Conservation (phyloP, 2,888 invertebrate species). For the Congeria kusceri region DNA sequence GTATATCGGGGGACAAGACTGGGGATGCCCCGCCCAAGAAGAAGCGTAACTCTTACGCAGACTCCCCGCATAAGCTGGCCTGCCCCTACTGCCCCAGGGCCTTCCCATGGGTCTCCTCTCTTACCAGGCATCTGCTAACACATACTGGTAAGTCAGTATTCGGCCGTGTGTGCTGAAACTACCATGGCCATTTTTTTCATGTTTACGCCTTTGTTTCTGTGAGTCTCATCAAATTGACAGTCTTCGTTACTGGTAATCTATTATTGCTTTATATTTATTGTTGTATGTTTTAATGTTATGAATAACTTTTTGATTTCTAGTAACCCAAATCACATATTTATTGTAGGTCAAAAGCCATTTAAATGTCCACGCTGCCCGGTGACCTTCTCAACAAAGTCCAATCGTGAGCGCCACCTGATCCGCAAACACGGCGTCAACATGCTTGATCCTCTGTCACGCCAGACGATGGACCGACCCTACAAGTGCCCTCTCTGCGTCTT, state of each 20-base stretch:
- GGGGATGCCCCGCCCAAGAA: slow-evolving; percentile 86
- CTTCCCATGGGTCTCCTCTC: slow-evolving; percentile 98
- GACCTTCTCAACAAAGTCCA: slow-evolving; percentile 98
- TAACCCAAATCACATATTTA: neutral
- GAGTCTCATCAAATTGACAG: too few species aligned
- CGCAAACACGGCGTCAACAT: slow-evolving; percentile 91
- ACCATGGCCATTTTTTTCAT: too few species aligned
- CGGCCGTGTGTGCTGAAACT: too few species aligned
- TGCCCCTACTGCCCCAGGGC: slow-evolving; percentile 96
- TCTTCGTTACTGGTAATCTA: too few species aligned
- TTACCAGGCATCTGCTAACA: slow-evolving; percentile 96
- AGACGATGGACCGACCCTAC: slow-evolving; percentile 83
- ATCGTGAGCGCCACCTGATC: slow-evolving; percentile 96
- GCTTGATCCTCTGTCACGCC: slow-evolving; percentile 88
- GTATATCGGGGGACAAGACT: slow-evolving; percentile 25
- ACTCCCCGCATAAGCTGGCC: slow-evolving; percentile 96
- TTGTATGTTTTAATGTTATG: neutral
- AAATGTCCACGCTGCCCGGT: slow-evolving; percentile 97
- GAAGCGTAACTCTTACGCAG: slow-evolving; percentile 97
- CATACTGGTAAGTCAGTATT: slow-evolving; percentile 89
- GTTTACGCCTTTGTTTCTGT: too few species aligned
- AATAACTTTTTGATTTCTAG: too few species aligned
- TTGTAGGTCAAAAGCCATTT: slow-evolving; percentile 93
- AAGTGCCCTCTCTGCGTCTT: slow-evolving; percentile 93
- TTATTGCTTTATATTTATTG: neutral